Conservation (phyloP, 2,113 vertebrate genomes). For the Hemicordylus capensis region DNA sequence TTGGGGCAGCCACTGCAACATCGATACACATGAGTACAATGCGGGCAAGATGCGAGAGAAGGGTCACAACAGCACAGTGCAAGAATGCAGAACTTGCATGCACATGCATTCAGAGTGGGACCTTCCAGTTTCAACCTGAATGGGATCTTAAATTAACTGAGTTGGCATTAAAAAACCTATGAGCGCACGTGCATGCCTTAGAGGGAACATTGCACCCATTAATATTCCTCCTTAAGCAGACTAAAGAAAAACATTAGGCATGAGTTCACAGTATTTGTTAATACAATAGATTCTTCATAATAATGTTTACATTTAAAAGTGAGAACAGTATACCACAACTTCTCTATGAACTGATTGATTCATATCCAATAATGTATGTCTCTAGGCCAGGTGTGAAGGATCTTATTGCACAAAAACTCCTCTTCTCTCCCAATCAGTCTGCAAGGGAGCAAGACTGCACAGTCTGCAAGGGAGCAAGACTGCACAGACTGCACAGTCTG, state of each 20-base stretch:
- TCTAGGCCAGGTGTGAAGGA: background rate
- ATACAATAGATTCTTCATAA: background rate
- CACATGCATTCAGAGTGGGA: no score
- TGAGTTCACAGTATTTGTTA: background rate
- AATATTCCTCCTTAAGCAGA: background rate
- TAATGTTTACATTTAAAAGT: background rate
- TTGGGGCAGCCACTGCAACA: no score
- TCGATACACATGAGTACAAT: no score
- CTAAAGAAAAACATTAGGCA: background rate
- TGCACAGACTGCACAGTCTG: background rate
- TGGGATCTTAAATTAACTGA: no score
- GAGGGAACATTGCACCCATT: no score
- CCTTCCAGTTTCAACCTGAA: no score
- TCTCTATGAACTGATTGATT: background rate
- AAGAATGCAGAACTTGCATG: no score
- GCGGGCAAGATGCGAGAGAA: no score
- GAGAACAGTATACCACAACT: background rate
- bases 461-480: background rate
- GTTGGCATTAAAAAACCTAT: no score
- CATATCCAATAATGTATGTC: background rate
- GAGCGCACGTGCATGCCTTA: no score
- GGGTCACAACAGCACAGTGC: no score
- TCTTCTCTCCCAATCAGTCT: background rate
- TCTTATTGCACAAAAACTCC: background rate
- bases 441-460: background rate